A percentile compares a stretch with the other conserved stretches of the same genome.
phyloP scores from a whole-genome alignment of 2,888 invertebrate genomes.

The Antheraea yamamai region DNA sequence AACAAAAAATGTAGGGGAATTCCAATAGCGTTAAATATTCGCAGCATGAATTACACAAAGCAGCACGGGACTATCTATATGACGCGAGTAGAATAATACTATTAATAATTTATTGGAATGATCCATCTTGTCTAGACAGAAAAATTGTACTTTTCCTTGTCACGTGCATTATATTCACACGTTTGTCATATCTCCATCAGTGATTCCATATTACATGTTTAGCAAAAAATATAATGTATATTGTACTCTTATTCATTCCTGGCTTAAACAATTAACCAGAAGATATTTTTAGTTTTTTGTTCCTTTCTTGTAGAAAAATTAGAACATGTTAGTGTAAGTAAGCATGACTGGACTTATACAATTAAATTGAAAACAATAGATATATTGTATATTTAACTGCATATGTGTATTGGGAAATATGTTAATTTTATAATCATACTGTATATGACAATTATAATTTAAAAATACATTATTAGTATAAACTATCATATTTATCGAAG shows the following conservation, averaged over 20 bases:
- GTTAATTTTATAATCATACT: background rate
- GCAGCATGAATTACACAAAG: background rate
- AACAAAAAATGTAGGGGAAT: background rate
- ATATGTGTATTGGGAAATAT: background rate
- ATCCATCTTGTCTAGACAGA: background rate
- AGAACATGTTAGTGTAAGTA: no score
- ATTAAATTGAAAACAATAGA: background rate
- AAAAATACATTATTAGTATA: background rate
- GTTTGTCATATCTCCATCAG: background rate
- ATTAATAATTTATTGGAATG: slow-evolving; percentile 9
- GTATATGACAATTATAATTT: background rate
- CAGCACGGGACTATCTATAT: background rate
- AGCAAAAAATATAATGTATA: background rate
- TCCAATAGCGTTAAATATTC: slow-evolving; percentile 10
- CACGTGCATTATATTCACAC: background rate
- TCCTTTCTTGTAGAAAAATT: background rate
- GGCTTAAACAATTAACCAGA: background rate
- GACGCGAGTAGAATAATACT: background rate
- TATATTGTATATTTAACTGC: background rate
- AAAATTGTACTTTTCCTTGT: background rate
- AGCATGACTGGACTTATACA: background rate
- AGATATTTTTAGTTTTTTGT: background rate
- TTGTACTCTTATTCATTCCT: background rate
- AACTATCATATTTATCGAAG: background rate
- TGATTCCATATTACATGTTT: background rate